Evolutionary conservation across 2,113 vertebrate genomes (phyloP).

Genomic region (Phoenicopterus ruber): DNA sequence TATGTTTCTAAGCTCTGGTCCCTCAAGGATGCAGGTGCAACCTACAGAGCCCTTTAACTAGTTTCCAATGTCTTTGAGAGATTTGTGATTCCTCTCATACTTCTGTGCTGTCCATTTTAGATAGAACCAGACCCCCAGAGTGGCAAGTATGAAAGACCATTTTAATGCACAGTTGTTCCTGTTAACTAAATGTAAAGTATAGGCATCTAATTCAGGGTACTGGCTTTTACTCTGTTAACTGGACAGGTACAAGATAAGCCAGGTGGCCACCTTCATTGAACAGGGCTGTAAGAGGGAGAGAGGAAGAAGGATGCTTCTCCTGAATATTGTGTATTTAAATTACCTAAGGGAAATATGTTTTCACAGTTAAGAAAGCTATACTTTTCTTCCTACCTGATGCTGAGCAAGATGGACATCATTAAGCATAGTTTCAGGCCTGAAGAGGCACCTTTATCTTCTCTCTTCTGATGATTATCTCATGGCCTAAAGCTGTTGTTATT

Average conservation of each 20-base stretch:
- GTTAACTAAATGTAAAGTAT: background rate
- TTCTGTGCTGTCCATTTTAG: background rate
- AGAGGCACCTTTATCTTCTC: background rate
- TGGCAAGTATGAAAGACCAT: background rate
- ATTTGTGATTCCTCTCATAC: background rate
- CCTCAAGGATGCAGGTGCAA: background rate
- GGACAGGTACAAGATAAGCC: background rate
- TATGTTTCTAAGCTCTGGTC: background rate
- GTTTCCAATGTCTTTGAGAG: background rate
- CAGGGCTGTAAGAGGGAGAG: background rate
- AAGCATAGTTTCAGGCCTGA: background rate
- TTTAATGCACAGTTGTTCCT: background rate
- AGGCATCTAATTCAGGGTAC: background rate
- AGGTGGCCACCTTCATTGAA: background rate
- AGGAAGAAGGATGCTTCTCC: background rate
- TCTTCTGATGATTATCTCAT: background rate
- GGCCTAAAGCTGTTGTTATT: background rate
- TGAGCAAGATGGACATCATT: background rate
- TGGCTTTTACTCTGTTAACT: background rate
- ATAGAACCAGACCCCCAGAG: background rate
- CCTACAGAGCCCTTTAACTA: background rate
- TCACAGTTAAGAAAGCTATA: background rate
- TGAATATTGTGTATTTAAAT: background rate
- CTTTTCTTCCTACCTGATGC: background rate
- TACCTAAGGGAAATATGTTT: background rate